phyloP scores from a whole-genome alignment of 2,888 invertebrate species.

The Hemicrepidius hirtus region DNA sequence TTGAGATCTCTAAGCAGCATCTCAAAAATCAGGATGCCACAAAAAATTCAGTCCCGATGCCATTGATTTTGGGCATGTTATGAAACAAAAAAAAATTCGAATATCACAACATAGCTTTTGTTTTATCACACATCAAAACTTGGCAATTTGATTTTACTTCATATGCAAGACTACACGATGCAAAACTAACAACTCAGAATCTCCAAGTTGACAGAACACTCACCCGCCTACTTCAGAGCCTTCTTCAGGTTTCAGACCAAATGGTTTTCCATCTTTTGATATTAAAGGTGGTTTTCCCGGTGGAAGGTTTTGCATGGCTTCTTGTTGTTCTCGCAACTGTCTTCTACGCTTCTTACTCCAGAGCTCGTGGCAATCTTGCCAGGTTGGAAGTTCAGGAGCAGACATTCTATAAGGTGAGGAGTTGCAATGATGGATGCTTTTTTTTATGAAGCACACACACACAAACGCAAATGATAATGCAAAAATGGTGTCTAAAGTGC shows the following conservation, averaged over 20 bases:
- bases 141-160: not conserved
- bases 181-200: slow-evolving; percentile 36
- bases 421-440: not conserved
- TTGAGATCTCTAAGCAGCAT: no score
- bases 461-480: slow-evolving; percentile 4
- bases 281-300: slow-evolving; percentile 69
- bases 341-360: slow-evolving; percentile 98
- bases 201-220: slow-evolving; percentile 65
- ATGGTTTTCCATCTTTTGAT: slow-evolving; percentile 59
- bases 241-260: slow-evolving; percentile 70
- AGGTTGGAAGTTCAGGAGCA: slow-evolving; percentile 90
- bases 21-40: no score
- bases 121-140: slow-evolving; percentile 11
- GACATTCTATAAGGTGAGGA: slow-evolving; percentile 79
- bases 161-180: not conserved
- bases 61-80: no score
- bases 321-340: slow-evolving; percentile 86
- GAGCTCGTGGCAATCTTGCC: slow-evolving; percentile 99
- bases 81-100: not conserved
- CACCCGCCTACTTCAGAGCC: slow-evolving; percentile 75
- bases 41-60: no score
- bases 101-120: slow-evolving; percentile 20
- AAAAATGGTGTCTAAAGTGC: slow-evolving; percentile 30
- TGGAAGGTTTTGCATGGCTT: slow-evolving; percentile 72
- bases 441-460: no score